Evolutionary conservation across 2,797 vertebrate genomes (phyloP), one percentile per base, ranked within the genome.

Genomic region (Pampus argenteus): DNA sequence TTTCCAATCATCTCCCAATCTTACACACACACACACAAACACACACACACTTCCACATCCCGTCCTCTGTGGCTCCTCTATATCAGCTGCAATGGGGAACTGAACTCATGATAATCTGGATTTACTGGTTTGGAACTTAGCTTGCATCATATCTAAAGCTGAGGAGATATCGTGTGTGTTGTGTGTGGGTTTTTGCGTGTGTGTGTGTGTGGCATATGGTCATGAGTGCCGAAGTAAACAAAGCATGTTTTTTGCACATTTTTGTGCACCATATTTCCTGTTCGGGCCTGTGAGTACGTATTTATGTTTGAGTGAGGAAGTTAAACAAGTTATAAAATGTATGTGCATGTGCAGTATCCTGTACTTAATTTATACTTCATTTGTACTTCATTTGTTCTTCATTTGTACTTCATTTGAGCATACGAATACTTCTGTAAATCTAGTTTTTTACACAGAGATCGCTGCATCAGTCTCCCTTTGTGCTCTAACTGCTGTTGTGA

Each of bases 21-120:
- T 51, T 18, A 3, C 50, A 52, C 54, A 42, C 47, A 15, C 60
- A 34, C 56, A 49, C 49, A 57, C 59, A 63, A 64, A 52, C 60
- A 61, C 65, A 56, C 47, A 66, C 67, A 72, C 5, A 26, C n/a
- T n/a, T n/a, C n/a, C 23, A 56, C 29, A 67, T 11, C 40, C 31
- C 45, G 38, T 66, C 71, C 72, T 77, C 69, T 17, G 78, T 65
- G 77, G 56, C 34, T 48, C 34, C 52, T 78, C 28, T 73, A 66
- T 76, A 86, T 86, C 86, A 76, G 74, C 66, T 55, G 29, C 84
- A 71, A 29, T 31, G 13, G 63, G 84, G 81, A 88, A 64, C 67
- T 76, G 60, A 79, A 84, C 74, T 79, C 71, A 18, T 73, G 78
- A 83, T 91, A 86, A 91, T 91, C 91, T 88, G 87, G 90, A 88